These are phyloP conservation scores for Halcyon chelicuti DNA, from an alignment of 2,797 vertebrate species.

Conservation along the genomic window DNA sequence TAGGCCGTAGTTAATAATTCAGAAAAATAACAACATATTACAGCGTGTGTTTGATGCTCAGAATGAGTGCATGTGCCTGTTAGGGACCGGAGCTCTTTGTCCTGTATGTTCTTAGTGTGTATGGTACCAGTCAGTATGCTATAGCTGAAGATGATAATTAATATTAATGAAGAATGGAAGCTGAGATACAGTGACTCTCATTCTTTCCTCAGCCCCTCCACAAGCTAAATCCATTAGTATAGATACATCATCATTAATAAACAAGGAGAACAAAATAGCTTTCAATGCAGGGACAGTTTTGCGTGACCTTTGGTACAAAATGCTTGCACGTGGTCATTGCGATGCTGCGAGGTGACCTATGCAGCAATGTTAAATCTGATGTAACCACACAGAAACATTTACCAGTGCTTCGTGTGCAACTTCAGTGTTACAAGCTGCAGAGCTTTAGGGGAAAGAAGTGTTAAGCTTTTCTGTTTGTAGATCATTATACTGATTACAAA, in stretches of 20 bases:
- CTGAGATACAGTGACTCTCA: slow-evolving; percentile 71
- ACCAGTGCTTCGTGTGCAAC: neutral
- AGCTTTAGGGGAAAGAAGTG: neutral
- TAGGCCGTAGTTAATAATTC: neutral
- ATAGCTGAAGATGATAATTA: slow-evolving; percentile 71
- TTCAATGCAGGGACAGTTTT: slow-evolving; percentile 68
- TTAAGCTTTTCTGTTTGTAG: slow-evolving; percentile 24
- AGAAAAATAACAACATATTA: neutral
- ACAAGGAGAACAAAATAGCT: slow-evolving; percentile 73
- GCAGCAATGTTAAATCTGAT: slow-evolving; percentile 10
- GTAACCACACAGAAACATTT: neutral
- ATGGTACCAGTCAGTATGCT: slow-evolving; percentile 11
- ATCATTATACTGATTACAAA: neutral
- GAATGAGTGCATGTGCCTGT: neutral
- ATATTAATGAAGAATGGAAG: slow-evolving; percentile 78
- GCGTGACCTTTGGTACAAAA: slow-evolving; percentile 14
- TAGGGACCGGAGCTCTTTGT: slow-evolving; percentile 45
- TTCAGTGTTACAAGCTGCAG: neutral
- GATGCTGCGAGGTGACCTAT: slow-evolving; percentile 15
- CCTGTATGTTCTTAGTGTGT: slow-evolving; percentile 54
- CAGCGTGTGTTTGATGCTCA: neutral
- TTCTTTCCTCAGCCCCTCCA: slow-evolving; percentile 66
- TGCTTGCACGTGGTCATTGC: slow-evolving; percentile 3
- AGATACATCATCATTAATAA: slow-evolving; percentile 76
- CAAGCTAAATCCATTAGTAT: slow-evolving; percentile 80